phyloP scores from a whole-genome alignment of 2,888 invertebrate species.

The Diplazon laetatorius region DNA sequence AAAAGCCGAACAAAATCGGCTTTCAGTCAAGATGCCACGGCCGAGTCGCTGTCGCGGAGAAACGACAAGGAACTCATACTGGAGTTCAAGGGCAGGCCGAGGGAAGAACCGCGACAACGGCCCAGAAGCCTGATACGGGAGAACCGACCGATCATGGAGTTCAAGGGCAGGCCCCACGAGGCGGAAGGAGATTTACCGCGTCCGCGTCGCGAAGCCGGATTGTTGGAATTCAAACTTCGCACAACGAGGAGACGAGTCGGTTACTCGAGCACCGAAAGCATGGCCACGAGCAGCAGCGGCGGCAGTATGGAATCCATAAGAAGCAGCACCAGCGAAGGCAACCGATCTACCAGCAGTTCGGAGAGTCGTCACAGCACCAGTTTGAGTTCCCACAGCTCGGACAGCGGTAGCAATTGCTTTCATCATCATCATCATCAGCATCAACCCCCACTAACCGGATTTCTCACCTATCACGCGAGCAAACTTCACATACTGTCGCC shows the following conservation, averaged over 20 bases:
- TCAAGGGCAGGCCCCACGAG: constrained; percentile 86
- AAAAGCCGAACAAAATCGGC: constrained; percentile 82
- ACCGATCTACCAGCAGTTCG: constrained; percentile 92
- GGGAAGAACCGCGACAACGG: constrained; percentile 77
- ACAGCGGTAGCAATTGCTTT: constrained; percentile 87
- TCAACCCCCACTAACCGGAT: constrained; percentile 84
- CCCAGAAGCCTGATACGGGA: constrained; percentile 80
- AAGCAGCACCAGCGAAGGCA: constrained; percentile 94
- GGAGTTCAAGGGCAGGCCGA: constrained; percentile 89
- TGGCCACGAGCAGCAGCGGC: constrained; percentile 93
- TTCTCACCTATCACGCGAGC: constrained; percentile 88
- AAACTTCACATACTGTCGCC: constrained; percentile 94
- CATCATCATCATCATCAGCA: constrained; percentile 86
- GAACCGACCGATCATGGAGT: constrained; percentile 88
- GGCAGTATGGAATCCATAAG: constrained; percentile 94
- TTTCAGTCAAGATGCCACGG: constrained; percentile 81
- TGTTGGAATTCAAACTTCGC: constrained; percentile 85
- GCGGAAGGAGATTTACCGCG: constrained; percentile 73
- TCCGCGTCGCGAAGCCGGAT: constrained; percentile 83
- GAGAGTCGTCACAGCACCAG: constrained; percentile 93
- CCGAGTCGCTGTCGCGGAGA: constrained; percentile 84
- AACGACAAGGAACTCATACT: constrained; percentile 85
- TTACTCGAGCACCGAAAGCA: constrained; percentile 93
- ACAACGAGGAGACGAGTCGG: constrained; percentile 85
- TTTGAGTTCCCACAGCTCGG: constrained; percentile 93